Percentiles rank a stretch among this genome's conserved stretches.
Evolutionary conservation across 1,140 invertebrate genomes (phyloP).

Genomic region (Papilio machaon): DNA sequence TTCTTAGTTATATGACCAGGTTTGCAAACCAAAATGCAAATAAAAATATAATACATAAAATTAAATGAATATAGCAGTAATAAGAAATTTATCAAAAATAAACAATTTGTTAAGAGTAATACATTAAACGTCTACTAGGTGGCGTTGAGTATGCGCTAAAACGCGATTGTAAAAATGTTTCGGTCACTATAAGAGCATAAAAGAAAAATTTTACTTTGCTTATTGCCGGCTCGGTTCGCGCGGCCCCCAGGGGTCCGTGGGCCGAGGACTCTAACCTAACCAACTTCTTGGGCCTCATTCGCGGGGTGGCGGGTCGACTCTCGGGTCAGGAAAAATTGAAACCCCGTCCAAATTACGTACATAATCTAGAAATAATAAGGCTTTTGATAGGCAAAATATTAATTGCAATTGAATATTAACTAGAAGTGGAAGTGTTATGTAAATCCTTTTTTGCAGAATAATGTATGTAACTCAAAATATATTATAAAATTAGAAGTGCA

Average conservation of each 20-base stretch:
- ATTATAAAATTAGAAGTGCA: too few species aligned
- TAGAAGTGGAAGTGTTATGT: too few species aligned
- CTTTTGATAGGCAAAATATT: constrained; percentile 32
- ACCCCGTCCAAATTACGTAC: constrained; percentile 53
- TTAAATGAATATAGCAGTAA: too few species aligned
- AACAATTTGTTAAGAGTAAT: background rate
- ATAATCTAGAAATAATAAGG: background rate
- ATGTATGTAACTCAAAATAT: too few species aligned
- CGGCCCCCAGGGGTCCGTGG: constrained; percentile 55
- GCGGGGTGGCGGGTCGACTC: constrained; percentile 74
- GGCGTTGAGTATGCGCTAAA: constrained; percentile 50
- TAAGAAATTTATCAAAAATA: background rate
- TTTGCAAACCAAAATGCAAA: too few species aligned
- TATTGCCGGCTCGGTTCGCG: constrained; percentile 68
- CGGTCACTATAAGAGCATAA: constrained; percentile 25
- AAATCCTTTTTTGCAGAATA: too few species aligned
- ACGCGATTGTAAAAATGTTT: constrained; percentile 48
- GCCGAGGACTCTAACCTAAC: constrained; percentile 79
- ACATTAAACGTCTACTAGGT: constrained; percentile 45
- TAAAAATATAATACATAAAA: too few species aligned
- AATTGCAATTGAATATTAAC: background rate
- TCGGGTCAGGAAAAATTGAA: constrained; percentile 79
- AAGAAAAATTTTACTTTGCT: constrained; percentile 24
- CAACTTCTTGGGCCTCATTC: constrained; percentile 76
- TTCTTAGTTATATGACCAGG: too few species aligned